Evolutionary conservation across 2,797 vertebrate genomes (phyloP), one percentile per base, ranked within the genome.

Genomic region (Coranthus polyacanthus): DNA sequence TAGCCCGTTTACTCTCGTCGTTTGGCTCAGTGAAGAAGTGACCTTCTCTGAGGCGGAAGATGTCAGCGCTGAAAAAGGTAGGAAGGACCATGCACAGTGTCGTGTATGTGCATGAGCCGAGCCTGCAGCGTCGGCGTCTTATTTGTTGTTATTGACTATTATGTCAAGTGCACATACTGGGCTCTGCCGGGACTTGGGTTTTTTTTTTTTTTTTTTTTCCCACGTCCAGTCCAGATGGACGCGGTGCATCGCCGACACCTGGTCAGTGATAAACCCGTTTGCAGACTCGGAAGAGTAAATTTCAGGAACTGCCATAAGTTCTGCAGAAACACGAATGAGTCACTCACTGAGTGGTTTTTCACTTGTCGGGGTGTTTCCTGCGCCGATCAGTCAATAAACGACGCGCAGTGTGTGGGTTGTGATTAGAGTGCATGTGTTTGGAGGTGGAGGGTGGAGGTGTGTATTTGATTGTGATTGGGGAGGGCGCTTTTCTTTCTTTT

Each of bases 11-110:
- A 77, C 72, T 36, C 67, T 75, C 69, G 75, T 44, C 52, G 38
- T 38, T 45, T 45, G 52, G 39, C 16, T 45, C 54, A 10, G 73
- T 37, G 72, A 86, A 76, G 82, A 76, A 78, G 76, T 88, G 88
- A 90, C 84, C 86, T 84, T 82, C 78, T 84, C 67, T 3, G 69
- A 79, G 54, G 65, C 38, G 72, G 85, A 92, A 89, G 83, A 92
- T 92, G 90, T 89, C 91, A 82, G 82, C 87, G 59, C 78, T 92
- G 82, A 90, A 87, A 67, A 92, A 92, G 91, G 91, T 92, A 76
- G 18, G 82, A 22, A 3, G 8, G 9, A 18, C n/a, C 16, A 55
- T 3, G 34, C 46, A 6, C 44, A 13, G 59, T 7, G 54, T 53
- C 45, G 68, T 50, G 37, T 75, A 42, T 34, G 68, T 70, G 71